Evolutionary conservation across 1,140 invertebrate species (phyloP), one percentile per base, ranked within the genome.

Genomic region (Heliconius eleuchia): DNA sequence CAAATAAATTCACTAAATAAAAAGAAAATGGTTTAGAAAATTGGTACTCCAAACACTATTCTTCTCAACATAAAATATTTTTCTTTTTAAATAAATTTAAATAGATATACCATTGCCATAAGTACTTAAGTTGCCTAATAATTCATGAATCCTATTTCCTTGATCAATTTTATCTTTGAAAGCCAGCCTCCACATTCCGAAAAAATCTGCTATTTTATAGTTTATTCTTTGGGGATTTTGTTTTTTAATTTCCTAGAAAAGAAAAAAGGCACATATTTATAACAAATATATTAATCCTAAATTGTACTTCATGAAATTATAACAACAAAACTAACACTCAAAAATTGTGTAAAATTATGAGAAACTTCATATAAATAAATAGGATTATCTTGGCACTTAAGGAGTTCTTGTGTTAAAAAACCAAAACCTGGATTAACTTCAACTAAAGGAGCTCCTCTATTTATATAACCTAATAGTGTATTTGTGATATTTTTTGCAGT

Each of bases 101-200:
- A 13, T 57, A 39, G 13, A 23, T 16, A 19, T 85, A 93, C 94
- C 91, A 84, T 87, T 87, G 74, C 88, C 79, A 78, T 90, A 79
- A 77, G 89, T 89, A 34, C 90, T 88, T 50, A 95, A 86, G 77
- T 94, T 90, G 30, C 90, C 85, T 3, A 96, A 85, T 52, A 96
- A 82, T 13, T 95, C 91, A 50, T 90, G 77, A 6, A 96, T 87
- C 57, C 96, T 91, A 75, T 92, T 92, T 23, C 95, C 95, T 80
- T 93, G 90, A 77, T 96, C 95, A 83, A 95, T 90, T 87, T 95
- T 96, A 83, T 96, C 96, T 90, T 94, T 89, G 83, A 93, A 96
- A 13, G 92, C 94, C 78, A 95, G 73, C 81, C 95, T 96, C 93
- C 95, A 95, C 83, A 96, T 91, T 34, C 87, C 91, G 78, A 96